Evolutionary conservation across 2,113 vertebrate species (phyloP).

Genomic region (Brachypteracias leptosomus): DNA sequence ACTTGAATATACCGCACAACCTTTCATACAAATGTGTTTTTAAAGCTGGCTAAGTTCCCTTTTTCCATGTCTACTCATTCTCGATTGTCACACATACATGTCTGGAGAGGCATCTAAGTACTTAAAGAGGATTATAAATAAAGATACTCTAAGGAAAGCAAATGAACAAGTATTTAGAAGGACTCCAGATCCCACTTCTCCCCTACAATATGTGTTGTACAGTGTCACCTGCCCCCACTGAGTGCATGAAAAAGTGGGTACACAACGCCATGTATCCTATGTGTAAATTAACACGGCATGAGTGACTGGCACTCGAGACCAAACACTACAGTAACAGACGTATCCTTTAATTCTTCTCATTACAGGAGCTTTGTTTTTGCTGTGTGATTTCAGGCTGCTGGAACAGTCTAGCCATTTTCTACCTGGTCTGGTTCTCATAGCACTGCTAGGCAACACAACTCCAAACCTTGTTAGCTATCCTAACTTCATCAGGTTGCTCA

Average conservation of each 20-base stretch:
- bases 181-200: background rate
- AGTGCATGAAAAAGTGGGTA: background rate
- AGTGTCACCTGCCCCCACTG: background rate
- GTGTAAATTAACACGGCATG: background rate
- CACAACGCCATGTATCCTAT: background rate
- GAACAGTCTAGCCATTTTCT: background rate
- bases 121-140: constrained; percentile 2
- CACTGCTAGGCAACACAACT: background rate
- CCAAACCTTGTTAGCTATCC: background rate
- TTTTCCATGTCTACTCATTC: background rate
- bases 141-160: background rate
- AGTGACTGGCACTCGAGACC: background rate
- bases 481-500: background rate
- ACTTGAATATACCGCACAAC: background rate
- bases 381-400: background rate
- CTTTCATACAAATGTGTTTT: background rate
- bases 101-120: constrained; percentile 20
- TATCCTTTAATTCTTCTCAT: background rate
- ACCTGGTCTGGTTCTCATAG: background rate
- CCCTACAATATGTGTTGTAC: background rate
- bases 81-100: background rate
- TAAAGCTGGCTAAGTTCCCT: background rate
- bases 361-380: background rate
- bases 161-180: background rate
- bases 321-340: background rate